These are phyloP conservation scores for Perithous albicinctus DNA, from an alignment of 2,888 invertebrate species.

Conservation along the genomic window DNA sequence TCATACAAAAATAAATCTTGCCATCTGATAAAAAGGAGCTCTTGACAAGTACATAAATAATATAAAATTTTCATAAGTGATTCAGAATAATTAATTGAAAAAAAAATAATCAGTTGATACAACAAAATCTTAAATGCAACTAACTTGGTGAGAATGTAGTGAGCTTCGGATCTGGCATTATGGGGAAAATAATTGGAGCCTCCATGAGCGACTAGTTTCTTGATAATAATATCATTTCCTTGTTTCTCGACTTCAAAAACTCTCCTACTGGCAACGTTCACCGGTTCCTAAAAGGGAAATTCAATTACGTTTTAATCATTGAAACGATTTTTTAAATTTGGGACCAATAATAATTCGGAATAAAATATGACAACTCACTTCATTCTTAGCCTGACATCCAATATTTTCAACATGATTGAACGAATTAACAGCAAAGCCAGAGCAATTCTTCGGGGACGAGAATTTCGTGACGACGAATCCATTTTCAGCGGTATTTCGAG, in stretches of 20 bases:
- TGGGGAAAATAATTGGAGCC: constrained; percentile 79
- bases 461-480: constrained; percentile 79
- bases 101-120: too few relatives aligned
- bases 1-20: too few relatives aligned
- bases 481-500: constrained; percentile 51
- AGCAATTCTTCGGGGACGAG: constrained; percentile 76
- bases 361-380: constrained; percentile 66
- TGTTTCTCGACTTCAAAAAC: constrained; percentile 72
- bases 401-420: constrained; percentile 75
- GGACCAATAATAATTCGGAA: background rate
- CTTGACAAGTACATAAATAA: too few relatives aligned
- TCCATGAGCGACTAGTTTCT: constrained; percentile 74
- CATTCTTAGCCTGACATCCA: constrained; percentile 66
- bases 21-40: too few relatives aligned
- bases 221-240: constrained; percentile 72
- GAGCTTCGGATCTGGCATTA: constrained; percentile 79
- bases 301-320: background rate
- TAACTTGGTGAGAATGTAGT: constrained; percentile 83
- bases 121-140: constrained; percentile 27
- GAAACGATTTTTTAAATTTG: background rate
- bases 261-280: constrained; percentile 72
- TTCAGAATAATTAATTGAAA: too few relatives aligned
- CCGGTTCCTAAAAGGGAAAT: constrained; percentile 65
- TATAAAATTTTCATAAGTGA: too few relatives aligned
- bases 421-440: constrained; percentile 74